Percentiles rank a stretch among this genome's conserved stretches.
phyloP scores from a whole-genome alignment of 2,797 vertebrate genomes.

The Philypnodon macrostomus region DNA sequence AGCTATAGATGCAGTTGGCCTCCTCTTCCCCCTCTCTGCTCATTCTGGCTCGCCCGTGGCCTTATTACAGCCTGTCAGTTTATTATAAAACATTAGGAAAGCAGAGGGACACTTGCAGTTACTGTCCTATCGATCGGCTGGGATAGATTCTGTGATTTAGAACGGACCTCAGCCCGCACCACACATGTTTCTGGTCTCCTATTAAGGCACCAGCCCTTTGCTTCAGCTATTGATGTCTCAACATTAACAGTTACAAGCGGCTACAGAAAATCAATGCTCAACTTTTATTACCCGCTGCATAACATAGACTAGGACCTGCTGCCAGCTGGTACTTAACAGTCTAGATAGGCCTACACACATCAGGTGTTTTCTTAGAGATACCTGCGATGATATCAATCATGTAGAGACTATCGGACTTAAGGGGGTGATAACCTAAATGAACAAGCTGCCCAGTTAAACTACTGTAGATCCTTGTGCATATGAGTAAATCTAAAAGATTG shows the following conservation, averaged over 20 bases:
- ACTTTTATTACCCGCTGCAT: constrained; percentile 93
- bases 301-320: constrained; percentile 68
- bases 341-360: constrained; percentile 49
- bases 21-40: constrained; percentile 43
- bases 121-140: constrained; percentile 86
- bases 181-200: constrained; percentile 87
- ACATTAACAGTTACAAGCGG: constrained; percentile 99
- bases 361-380: constrained; percentile 77
- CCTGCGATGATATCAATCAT: constrained; percentile 73
- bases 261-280: constrained; percentile 97
- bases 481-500: too few relatives aligned
- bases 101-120: constrained; percentile 87
- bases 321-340: constrained; percentile 73
- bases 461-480: too few relatives aligned
- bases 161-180: constrained; percentile 74
- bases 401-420: constrained; percentile 35
- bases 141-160: constrained; percentile 93
- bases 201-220: constrained; percentile 94
- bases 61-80: constrained; percentile 86
- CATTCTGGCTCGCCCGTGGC: constrained; percentile 66
- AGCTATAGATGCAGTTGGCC: constrained; percentile 50
- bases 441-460: constrained; percentile 15
- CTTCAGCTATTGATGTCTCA: constrained; percentile 99
- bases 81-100: constrained; percentile 88
- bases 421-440: constrained; percentile 31